These are phyloP conservation scores for Omphaloscelis lunosa DNA, from an alignment of 2,888 invertebrate species.

Conservation along the genomic window DNA sequence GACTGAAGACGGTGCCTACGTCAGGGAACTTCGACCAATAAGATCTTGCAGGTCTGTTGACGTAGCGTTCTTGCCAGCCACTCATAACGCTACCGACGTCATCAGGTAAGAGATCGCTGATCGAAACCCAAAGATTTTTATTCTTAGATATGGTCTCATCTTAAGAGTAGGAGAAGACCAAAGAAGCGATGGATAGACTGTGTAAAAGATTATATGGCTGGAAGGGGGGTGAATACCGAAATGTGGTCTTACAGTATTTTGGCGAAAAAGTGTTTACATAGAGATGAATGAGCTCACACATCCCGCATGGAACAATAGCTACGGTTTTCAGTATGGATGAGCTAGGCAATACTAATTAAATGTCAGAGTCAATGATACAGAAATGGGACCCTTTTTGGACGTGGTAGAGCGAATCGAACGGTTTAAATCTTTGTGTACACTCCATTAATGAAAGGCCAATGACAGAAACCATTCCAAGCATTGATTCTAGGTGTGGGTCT, in stretches of 20 bases:
- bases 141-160: not conserved
- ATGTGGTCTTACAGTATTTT: not conserved
- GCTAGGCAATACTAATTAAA: not conserved
- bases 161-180: not conserved
- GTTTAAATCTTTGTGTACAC: not conserved
- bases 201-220: not conserved
- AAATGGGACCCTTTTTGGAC: not conserved
- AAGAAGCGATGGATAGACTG: not conserved
- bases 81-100: slow-evolving; percentile 83
- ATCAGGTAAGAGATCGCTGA: slow-evolving; percentile 77
- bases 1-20: slow-evolving; percentile 78
- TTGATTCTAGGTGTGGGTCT: no score
- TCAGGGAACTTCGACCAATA: slow-evolving; percentile 82
- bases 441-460: not conserved
- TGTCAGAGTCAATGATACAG: not conserved
- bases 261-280: not conserved
- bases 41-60: slow-evolving; percentile 84
- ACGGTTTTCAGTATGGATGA: not conserved
- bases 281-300: not conserved
- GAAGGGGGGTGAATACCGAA: not conserved
- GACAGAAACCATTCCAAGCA: not conserved
- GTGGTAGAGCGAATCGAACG: not conserved
- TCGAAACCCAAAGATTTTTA: not conserved
- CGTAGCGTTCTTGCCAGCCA: slow-evolving; percentile 85
- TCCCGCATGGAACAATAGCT: no score